These are phyloP conservation scores for Cottoperca gobio DNA, from an alignment of 2,797 vertebrate species.

Conservation along the genomic window DNA sequence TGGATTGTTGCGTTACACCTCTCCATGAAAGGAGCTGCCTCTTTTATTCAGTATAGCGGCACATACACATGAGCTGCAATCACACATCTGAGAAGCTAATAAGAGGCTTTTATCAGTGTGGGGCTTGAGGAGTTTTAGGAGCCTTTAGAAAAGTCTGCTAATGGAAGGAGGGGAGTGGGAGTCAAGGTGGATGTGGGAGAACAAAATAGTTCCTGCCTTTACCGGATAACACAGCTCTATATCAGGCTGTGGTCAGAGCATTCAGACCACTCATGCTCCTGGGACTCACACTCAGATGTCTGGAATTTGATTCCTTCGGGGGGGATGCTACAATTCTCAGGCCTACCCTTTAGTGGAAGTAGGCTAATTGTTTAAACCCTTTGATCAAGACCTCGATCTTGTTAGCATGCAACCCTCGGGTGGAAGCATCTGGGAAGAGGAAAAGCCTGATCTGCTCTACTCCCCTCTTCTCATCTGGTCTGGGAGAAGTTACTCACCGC, in stretches of 20 bases:
- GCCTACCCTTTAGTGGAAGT: constrained; percentile 78
- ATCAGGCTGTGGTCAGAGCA: constrained; percentile 76
- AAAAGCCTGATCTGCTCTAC: constrained; percentile 54
- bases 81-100: constrained; percentile 87
- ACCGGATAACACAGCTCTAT: constrained; percentile 69
- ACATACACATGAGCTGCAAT: constrained; percentile 78
- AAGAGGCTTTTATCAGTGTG: constrained; percentile 85
- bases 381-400: constrained; percentile 86
- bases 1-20: constrained; percentile 77
- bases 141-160: constrained; percentile 81
- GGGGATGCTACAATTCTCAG: constrained; percentile 63
- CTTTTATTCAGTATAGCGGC: constrained; percentile 75
- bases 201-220: constrained; percentile 78
- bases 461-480: constrained; percentile 60
- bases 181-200: constrained; percentile 76
- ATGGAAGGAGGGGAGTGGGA: constrained; percentile 75
- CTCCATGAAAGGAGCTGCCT: constrained; percentile 79
- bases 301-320: constrained; percentile 80
- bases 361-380: constrained; percentile 85
- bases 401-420: constrained; percentile 83
- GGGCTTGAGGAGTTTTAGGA: constrained; percentile 80
- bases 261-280: constrained; percentile 66
- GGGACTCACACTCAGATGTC: constrained; percentile 76
- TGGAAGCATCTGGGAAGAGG: constrained; percentile 83
- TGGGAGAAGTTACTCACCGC: constrained; percentile 65